Evolutionary conservation across 1,140 invertebrate species (phyloP), one percentile per base, ranked within the genome.

Genomic region (Brachionus plicatilis): DNA sequence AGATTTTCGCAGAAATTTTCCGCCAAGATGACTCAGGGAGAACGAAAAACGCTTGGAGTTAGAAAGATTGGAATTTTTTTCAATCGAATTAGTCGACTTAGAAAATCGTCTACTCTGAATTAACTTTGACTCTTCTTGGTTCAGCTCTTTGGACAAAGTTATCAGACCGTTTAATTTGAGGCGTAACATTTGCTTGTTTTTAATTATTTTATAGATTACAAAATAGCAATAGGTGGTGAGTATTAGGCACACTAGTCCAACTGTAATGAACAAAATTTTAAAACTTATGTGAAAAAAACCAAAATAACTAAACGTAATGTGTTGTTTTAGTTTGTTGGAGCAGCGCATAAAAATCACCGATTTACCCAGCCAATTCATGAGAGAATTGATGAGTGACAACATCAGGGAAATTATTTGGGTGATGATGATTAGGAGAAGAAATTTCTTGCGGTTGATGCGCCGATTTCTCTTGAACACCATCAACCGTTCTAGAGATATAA

Each of bases 181-280:
- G 33, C 79, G 56, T 8, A 60, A 14, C 27, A 82, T 24, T 47
- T 68, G 53, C n/a, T 82, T 82, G 41, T 65, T 82, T 65, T 45
- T 24, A 43, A 82, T 82, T 65, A 82, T 82, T 82, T 27, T 60
- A 82, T 82, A 82, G 27, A 82, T 82, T 37, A 41, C 14, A 47
- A 43, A 82, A 82, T 82, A 82, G 33, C 79, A 65, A 29, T 82
- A 82, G 20, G 79, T 68, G 2, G 53, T 82, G 11, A 27, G 8
- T 7, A 82, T 65, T 12, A 82, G 41, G 27, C 79, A 82, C 17
- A 82, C 7, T 4, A 82, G 37, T 11, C 53, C 79, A 20, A 65
- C 33, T 9, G 27, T 11, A 4, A 82, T 20, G 60, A 65, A 65
- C 5, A 68, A 65, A 24, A 82, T 65, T 82, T 60, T 82, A 37